Percentiles rank a stretch among this genome's conserved stretches.
Conservation (phyloP, 2,888 invertebrate species). For the Geotrupes spiniger region DNA sequence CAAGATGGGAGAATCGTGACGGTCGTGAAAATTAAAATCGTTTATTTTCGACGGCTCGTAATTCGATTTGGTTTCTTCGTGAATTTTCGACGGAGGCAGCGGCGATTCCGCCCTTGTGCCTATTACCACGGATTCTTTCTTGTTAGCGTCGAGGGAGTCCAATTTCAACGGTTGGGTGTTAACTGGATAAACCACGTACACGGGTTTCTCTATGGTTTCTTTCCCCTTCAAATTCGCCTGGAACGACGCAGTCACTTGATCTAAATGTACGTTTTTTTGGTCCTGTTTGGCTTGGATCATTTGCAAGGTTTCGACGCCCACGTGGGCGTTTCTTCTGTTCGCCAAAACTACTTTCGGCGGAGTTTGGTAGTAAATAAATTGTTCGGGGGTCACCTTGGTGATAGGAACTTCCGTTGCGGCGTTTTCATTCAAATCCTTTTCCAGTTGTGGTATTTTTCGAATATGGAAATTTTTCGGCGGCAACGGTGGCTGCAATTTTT, state of each 20-base stretch:
- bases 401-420: conserved; percentile 23
- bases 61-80: conserved; percentile 24
- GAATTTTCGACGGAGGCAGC: conserved; percentile 41
- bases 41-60: conserved; percentile 19
- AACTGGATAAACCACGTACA: conserved; percentile 60
- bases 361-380: conserved; percentile 41
- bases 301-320: conserved; percentile 63
- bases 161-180: conserved; percentile 54
- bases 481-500: conserved; percentile 48
- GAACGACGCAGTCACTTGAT: conserved; percentile 39
- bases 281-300: conserved; percentile 62
- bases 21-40: conserved; percentile 31
- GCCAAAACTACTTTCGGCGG: conserved; percentile 51
- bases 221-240: conserved; percentile 36
- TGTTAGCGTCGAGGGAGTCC: conserved; percentile 47
- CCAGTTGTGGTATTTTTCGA: conserved; percentile 53
- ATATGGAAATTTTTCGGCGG: conserved; percentile 48
- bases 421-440: conserved; percentile 33
- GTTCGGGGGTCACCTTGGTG: conserved; percentile 30
- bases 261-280: conserved; percentile 41
- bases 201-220: conserved; percentile 44
- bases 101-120: conserved; percentile 56
- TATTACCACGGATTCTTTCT: conserved; percentile 56
- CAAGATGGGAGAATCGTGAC: conserved; percentile 48
- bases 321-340: conserved; percentile 50